Conservation (phyloP, 2,888 invertebrate genomes). For the Patella depressa region DNA sequence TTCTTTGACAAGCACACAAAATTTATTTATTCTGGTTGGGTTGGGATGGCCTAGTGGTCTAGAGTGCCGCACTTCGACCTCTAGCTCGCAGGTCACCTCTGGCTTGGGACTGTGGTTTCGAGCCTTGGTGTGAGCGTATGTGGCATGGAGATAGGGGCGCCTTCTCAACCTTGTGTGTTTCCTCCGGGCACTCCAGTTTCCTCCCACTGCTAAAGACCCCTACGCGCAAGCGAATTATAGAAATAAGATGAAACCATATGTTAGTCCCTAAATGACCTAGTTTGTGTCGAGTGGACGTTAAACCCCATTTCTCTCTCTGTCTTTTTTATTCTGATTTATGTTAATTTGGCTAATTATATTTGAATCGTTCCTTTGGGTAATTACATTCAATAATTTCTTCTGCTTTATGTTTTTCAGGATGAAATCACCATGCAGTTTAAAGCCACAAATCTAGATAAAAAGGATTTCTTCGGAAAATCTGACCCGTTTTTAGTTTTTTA, state of each 20-base stretch:
- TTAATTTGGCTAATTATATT: not conserved
- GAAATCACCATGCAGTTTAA: constrained; percentile 66
- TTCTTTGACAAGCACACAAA: too few species aligned
- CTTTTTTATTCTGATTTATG: not conserved
- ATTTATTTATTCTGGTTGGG: too few species aligned
- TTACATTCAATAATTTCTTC: too few species aligned
- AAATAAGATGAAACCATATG: not conserved
- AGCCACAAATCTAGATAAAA: constrained; percentile 72
- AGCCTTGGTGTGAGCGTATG: too few species aligned
- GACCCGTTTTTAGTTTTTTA: constrained; percentile 73
- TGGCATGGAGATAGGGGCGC: too few species aligned
- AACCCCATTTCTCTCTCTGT: not conserved
- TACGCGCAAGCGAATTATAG: not conserved
- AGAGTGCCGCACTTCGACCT: too few species aligned
- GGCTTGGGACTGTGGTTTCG: too few species aligned
- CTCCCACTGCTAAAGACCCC: too few species aligned
- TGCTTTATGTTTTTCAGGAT: constrained; percentile 56
- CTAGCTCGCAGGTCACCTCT: too few species aligned
- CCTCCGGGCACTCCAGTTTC: too few species aligned
- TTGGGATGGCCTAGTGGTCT: not conserved
- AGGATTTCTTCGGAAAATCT: constrained; percentile 74
- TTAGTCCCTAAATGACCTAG: not conserved
- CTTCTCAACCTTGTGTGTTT: too few species aligned
- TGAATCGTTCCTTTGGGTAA: too few species aligned
- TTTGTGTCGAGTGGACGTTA: not conserved